These are phyloP conservation scores for Trypoxylon attenuatum DNA, from an alignment of 2,888 invertebrate species.

Conservation along the genomic window DNA sequence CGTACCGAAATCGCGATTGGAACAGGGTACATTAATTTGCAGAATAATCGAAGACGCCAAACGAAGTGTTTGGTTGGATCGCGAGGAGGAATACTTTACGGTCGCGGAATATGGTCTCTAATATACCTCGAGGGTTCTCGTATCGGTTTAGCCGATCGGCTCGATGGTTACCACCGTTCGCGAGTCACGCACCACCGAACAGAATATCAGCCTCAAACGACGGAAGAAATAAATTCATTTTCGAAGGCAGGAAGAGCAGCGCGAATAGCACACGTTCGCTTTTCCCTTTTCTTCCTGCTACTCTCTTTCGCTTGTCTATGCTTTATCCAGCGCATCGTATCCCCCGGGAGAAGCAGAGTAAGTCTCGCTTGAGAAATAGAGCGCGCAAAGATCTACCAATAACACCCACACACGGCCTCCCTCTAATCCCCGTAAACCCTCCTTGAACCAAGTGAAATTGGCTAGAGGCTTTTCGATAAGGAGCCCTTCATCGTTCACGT, in stretches of 20 bases:
- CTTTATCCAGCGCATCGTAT: constrained; percentile 13
- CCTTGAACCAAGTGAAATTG: constrained; percentile 59
- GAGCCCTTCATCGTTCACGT: constrained; percentile 54
- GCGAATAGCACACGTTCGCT: background rate
- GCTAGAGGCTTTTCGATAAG: constrained; percentile 48
- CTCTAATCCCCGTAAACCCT: constrained; percentile 55
- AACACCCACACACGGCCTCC: background rate
- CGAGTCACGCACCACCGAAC: constrained; percentile 36
- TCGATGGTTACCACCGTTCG: constrained; percentile 14
- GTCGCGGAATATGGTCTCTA: background rate
- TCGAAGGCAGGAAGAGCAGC: constrained; percentile 29
- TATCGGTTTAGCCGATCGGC: constrained; percentile 13
- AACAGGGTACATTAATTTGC: constrained; percentile 30
- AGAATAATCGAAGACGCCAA: constrained; percentile 25
- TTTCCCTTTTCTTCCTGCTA: background rate
- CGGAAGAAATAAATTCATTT: constrained; percentile 39
- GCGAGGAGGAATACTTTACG: constrained; percentile 1
- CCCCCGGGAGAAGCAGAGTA: background rate
- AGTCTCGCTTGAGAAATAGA: background rate
- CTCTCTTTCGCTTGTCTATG: constrained; percentile 26
- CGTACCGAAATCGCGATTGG: constrained; percentile 26
- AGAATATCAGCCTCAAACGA: constrained; percentile 15
- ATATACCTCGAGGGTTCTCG: constrained; percentile 9
- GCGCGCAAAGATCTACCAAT: background rate
- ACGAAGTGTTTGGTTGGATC: too few species aligned